phyloP scores from a whole-genome alignment of 2,113 vertebrate species.

The Bujurquina vittata region DNA sequence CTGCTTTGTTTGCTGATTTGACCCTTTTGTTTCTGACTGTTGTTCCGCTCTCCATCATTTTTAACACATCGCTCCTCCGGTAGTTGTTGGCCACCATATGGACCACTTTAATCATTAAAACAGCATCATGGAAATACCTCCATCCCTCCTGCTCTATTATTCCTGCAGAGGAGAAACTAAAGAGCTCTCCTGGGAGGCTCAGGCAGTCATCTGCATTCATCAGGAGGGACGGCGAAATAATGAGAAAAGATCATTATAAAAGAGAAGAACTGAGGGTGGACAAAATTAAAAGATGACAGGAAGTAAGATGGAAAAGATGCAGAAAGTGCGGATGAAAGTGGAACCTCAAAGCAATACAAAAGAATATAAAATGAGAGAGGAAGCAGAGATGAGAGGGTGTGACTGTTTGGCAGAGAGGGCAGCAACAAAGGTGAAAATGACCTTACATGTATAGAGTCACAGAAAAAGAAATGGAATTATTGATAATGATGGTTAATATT shows the following conservation, averaged over 20 bases:
- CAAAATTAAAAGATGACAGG: neutral
- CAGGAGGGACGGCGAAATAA: neutral
- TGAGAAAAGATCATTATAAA: neutral
- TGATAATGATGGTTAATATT: neutral
- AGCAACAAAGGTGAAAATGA: neutral
- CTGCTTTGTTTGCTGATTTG: too few species aligned
- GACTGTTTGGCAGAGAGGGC: neutral
- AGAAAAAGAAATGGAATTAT: neutral
- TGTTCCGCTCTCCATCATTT: neutral
- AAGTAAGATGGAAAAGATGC: neutral
- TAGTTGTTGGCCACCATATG: slow-evolving; percentile 13
- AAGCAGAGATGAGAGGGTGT: neutral
- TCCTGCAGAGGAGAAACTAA: slow-evolving; percentile 7
- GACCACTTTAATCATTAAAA: slow-evolving; percentile 16
- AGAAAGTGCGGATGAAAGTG: neutral
- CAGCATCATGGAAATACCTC: neutral
- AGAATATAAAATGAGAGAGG: neutral
- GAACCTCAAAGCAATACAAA: neutral
- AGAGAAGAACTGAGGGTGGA: neutral
- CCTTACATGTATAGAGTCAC: neutral
- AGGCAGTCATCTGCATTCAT: slow-evolving; percentile 13
- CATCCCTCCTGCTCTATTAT: neutral
- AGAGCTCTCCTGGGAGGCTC: slow-evolving; percentile 9
- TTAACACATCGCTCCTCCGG: neutral
- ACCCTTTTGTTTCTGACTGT: neutral